These are phyloP conservation scores for Crotophaga sulcirostris DNA, from an alignment of 2,113 vertebrate genomes.

Conservation along the genomic window DNA sequence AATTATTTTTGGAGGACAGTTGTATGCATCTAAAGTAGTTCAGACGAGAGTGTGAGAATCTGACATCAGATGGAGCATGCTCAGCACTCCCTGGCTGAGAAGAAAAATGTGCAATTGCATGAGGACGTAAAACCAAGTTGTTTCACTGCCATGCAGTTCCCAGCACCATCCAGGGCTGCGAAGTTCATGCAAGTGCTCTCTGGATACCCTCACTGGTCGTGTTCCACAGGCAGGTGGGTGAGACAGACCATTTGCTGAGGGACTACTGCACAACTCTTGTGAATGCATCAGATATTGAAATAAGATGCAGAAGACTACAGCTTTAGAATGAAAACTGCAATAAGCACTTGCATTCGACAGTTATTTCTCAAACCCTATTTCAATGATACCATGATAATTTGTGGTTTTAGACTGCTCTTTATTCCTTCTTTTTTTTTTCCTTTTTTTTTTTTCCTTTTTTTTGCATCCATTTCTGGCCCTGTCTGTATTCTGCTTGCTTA, in stretches of 20 bases:
- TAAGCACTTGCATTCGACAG: background rate
- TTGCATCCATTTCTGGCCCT: background rate
- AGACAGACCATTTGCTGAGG: background rate
- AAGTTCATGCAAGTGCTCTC: background rate
- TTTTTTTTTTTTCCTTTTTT: background rate
- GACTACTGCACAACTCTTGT: background rate
- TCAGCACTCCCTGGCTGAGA: background rate
- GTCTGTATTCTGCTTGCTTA: background rate
- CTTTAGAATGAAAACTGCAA: background rate
- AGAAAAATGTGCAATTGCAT: background rate
- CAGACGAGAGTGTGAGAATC: background rate
- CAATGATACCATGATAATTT: background rate
- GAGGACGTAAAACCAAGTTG: background rate
- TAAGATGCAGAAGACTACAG: background rate
- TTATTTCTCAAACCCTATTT: background rate
- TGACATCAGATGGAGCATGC: rapidly evolving
- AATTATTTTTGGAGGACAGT: background rate
- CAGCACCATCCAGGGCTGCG: background rate
- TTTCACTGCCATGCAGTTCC: background rate
- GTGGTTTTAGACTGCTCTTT: background rate
- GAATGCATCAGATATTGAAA: rapidly evolving
- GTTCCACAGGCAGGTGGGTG: rapidly evolving
- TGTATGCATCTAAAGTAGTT: background rate
- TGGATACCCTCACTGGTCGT: background rate
- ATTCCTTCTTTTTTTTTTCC: too few relatives aligned